Evolutionary conservation across 2,888 invertebrate species (phyloP), one percentile per base, ranked within the genome.

Genomic region (Tribolium freemani): DNA sequence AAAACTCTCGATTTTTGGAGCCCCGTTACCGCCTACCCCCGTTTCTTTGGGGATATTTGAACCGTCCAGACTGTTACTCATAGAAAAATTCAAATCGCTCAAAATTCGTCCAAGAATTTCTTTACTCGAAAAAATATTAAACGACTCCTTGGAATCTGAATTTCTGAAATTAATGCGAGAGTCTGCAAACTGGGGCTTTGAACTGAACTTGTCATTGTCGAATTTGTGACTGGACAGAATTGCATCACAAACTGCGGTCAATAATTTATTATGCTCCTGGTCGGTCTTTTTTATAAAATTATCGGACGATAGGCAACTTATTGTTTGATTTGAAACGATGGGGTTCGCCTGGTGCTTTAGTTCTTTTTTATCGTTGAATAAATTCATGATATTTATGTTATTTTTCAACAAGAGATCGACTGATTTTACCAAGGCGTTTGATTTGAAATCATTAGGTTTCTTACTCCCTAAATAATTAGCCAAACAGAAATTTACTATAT

Each of bases 221-320:
- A 57, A 57, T 48, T 67, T 67, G 11, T 67, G 54, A 13, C 46
- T 61, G 4, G 69, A 60, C 1, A 69, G 45, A 16, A 69, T 69
- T 3, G 69, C 61, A 30, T 69, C 69, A 13, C 69, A 69, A 2
- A 69, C 69, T 56, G 69, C 69, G 0, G 69, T 69, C 21, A 69
- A 21, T 20, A 69, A n/a, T 3, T 54, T 69, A 9, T 8, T n/a
- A 54, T 69, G 69, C 30, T 69, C 69, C n/a, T 10, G 16, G 30
- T 57, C 67, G 9, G 30, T 9, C n/a, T 13, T 46, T 38, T 51
- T 67, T 10, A 20, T n/a, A 3, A 48, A 0, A 10, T 67, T 46
- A 20, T 56, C 50, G 9, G 31, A 30, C 1, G 67, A 57, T 44
- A 57, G 20, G n/a, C 46, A 48, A 10, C 8, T 21, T 45, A 66